Conservation (phyloP, 2,113 vertebrate species). For the Limanda limanda region DNA sequence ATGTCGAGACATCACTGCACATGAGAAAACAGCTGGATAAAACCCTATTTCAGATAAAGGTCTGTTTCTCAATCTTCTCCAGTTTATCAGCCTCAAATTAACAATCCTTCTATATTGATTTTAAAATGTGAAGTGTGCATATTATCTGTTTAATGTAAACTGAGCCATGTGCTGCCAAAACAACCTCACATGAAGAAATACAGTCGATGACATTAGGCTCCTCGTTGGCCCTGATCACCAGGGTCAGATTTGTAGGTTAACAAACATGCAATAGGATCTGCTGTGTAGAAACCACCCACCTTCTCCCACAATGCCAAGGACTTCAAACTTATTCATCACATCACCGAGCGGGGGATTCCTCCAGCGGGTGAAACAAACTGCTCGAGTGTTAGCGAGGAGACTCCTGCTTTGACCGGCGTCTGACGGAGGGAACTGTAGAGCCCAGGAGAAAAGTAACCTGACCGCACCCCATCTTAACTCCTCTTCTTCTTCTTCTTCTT, state of each 20-base stretch:
- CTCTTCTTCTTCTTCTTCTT: constrained; percentile 13
- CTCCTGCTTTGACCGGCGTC: constrained; percentile 42
- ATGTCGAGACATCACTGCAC: too few relatives aligned
- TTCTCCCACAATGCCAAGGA: constrained; percentile 99
- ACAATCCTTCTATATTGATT: neutral
- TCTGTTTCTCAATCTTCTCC: too few relatives aligned
- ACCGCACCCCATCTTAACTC: constrained; percentile 60
- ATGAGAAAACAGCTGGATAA: too few relatives aligned
- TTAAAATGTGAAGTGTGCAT: neutral
- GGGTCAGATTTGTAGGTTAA: neutral
- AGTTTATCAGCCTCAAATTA: too few relatives aligned
- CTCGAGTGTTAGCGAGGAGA: constrained; percentile 68
- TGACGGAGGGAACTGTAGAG: constrained; percentile 32
- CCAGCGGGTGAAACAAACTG: constrained; percentile 88
- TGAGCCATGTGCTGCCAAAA: neutral
- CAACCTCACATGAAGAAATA: too few relatives aligned
- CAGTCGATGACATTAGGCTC: too few relatives aligned
- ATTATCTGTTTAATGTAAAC: neutral
- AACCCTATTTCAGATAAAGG: too few relatives aligned
- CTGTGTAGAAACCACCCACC: constrained; percentile 85
- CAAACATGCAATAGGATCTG: constrained; percentile 22
- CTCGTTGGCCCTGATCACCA: constrained; percentile 9
- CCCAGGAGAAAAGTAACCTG: constrained; percentile 52
- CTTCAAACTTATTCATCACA: constrained; percentile 99
- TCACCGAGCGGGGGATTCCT: constrained; percentile 95